Evolutionary conservation across 92 coral and sea anemone species (phyloP).

Genomic region (Phymanthus crucifer): DNA sequence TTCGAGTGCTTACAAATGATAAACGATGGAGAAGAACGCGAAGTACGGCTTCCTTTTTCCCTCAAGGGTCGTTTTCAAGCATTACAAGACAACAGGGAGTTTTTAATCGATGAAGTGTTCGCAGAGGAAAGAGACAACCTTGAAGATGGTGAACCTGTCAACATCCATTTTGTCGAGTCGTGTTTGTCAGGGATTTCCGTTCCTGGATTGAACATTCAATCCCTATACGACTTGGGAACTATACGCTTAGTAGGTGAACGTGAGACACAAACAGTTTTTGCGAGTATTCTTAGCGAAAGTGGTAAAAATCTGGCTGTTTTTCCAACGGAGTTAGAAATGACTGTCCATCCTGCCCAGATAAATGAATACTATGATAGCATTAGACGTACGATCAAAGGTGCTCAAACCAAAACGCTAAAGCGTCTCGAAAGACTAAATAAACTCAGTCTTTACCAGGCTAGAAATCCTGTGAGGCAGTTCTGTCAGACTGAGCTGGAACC

Average conservation of each 20-base stretch:
- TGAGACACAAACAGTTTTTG: conserved; percentile 53
- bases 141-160: conserved; percentile 26
- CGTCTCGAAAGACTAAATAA: conserved; percentile 24
- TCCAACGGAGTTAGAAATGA: conserved; percentile 28
- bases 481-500: conserved; percentile 14
- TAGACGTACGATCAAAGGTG: neutral
- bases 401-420: conserved; percentile 9
- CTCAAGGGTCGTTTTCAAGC: conserved; percentile 61
- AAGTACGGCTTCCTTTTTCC: conserved; percentile 37
- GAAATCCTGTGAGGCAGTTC: conserved; percentile 38
- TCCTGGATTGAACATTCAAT: neutral
- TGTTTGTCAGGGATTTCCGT: neutral
- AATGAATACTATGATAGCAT: conserved; percentile 1
- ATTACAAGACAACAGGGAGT: conserved; percentile 43
- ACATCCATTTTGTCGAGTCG: conserved; percentile 48
- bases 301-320: conserved; percentile 28
- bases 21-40: neutral
- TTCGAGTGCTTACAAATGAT: conserved; percentile 36
- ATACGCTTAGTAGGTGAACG: conserved; percentile 38
- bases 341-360: conserved; percentile 1
- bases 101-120: conserved; percentile 44
- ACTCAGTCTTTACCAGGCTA: conserved; percentile 27
- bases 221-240: conserved; percentile 40
- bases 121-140: conserved; percentile 22
- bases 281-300: conserved; percentile 19